phyloP scores from a whole-genome alignment of 2,888 invertebrate genomes.

The Laothoe populi region DNA sequence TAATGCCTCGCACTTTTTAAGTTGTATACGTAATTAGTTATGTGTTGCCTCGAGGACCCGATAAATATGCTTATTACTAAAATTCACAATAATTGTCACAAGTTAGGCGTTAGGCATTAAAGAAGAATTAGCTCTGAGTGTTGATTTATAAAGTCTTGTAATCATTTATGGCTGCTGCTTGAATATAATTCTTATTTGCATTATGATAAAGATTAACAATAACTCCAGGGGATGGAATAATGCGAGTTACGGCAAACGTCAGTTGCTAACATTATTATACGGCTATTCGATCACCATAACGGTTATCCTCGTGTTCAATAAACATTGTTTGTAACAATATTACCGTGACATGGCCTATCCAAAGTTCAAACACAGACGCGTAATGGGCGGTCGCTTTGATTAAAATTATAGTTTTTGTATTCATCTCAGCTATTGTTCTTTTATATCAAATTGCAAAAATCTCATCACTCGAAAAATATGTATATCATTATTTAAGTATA shows the following conservation, averaged over 20 bases:
- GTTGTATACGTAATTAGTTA: too few relatives aligned
- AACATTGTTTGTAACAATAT: constrained; percentile 68
- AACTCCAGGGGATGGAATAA: background rate
- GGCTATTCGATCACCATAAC: constrained; percentile 27
- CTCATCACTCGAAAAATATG: too few relatives aligned
- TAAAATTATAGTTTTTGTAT: background rate
- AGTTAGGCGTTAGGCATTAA: too few relatives aligned
- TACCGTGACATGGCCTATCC: constrained; percentile 40
- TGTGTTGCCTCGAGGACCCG: too few relatives aligned
- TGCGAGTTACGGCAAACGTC: constrained; percentile 20
- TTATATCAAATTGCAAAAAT: too few relatives aligned
- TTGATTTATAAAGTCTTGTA: too few relatives aligned
- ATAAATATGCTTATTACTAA: too few relatives aligned
- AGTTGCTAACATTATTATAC: constrained; percentile 20
- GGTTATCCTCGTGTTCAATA: constrained; percentile 50
- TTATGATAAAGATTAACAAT: constrained; percentile 1
- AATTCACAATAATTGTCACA: too few relatives aligned
- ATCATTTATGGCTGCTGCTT: too few relatives aligned
- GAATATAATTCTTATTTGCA: background rate
- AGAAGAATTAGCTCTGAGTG: too few relatives aligned
- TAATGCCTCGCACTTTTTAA: too few relatives aligned
- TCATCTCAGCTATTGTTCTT: background rate
- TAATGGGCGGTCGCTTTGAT: constrained; percentile 27
- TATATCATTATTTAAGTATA: too few relatives aligned
- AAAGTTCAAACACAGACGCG: constrained; percentile 21